Conservation (phyloP, 2,888 invertebrate species). For the Stenoptilia bipunctidactyla region DNA sequence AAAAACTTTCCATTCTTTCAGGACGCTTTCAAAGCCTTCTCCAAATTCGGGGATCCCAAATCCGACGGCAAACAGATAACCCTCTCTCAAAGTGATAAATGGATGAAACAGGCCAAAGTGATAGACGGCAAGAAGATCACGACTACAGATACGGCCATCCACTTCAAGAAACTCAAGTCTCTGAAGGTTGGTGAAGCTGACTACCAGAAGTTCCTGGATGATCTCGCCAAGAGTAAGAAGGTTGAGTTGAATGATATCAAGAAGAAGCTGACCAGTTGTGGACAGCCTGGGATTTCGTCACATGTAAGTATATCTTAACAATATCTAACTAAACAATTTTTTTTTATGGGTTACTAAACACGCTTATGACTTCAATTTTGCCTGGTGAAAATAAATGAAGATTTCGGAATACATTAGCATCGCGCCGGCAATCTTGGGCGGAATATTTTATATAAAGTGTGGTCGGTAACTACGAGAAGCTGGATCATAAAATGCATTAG, state of each 20-base stretch:
- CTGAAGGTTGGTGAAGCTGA: slow-evolving; percentile 82
- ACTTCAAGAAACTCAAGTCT: slow-evolving; percentile 89
- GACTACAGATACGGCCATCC: slow-evolving; percentile 91
- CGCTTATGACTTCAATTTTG: too few species aligned
- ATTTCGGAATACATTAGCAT: too few species aligned
- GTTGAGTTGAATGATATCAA: slow-evolving; percentile 84
- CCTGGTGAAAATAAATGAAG: too few species aligned
- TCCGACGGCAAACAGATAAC: slow-evolving; percentile 89
- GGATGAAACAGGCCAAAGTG: slow-evolving; percentile 91
- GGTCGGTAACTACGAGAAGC: too few species aligned
- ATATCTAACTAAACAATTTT: too few species aligned
- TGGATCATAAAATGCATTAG: too few species aligned
- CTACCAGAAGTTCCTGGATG: slow-evolving; percentile 88
- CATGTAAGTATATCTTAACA: slow-evolving; percentile 42
- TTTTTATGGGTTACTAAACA: too few species aligned
- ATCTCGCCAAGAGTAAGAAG: slow-evolving; percentile 87
- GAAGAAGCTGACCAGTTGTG: slow-evolving; percentile 83
- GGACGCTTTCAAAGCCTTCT: slow-evolving; percentile 83
- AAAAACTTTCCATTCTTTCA: slow-evolving; percentile 40
- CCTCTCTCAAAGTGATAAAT: slow-evolving; percentile 92
- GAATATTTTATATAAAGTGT: too few species aligned
- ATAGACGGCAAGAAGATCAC: slow-evolving; percentile 88
- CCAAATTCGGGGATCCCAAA: slow-evolving; percentile 89
- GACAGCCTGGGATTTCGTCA: slow-evolving; percentile 76
- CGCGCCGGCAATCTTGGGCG: too few species aligned